Conservation (phyloP, 2,888 invertebrate genomes). For the Zootermopsis nevadensis region DNA sequence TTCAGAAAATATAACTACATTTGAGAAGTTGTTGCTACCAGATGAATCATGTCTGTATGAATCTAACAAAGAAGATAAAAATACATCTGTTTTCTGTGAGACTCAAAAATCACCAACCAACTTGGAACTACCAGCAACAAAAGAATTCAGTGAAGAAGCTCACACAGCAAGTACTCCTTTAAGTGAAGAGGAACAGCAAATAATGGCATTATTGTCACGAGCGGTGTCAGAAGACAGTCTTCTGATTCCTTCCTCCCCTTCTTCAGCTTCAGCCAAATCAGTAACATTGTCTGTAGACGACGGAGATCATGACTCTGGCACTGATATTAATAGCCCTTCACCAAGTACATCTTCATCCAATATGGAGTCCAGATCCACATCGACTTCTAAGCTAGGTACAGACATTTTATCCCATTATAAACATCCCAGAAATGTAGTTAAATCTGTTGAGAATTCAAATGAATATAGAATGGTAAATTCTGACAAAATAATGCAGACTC, state of each 20-base stretch:
- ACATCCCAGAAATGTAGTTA: background rate
- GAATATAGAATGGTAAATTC: background rate
- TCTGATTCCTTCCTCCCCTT: conserved; percentile 60
- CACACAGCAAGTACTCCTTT: background rate
- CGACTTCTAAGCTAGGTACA: background rate
- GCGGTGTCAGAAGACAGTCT: conserved; percentile 59
- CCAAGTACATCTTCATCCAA: conserved; percentile 3
- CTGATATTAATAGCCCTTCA: conserved; percentile 51
- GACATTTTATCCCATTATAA: background rate
- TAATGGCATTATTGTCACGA: conserved; percentile 45
- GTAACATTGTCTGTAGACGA: conserved; percentile 23
- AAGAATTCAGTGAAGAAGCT: background rate
- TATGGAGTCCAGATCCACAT: background rate
- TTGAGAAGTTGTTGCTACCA: background rate
- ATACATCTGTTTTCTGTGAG: background rate
- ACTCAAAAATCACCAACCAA: background rate
- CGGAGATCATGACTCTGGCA: conserved; percentile 51
- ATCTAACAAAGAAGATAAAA: background rate
- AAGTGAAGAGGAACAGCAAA: conserved; percentile 39
- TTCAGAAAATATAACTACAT: background rate
- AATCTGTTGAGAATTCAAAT: background rate
- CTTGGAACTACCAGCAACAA: background rate
- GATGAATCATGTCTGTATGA: conserved; percentile 14
- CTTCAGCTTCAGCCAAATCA: conserved; percentile 31
- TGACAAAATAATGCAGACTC: background rate